Evolutionary conservation across 2,888 invertebrate genomes (phyloP).

Genomic region (Drosophila ustulata): DNA sequence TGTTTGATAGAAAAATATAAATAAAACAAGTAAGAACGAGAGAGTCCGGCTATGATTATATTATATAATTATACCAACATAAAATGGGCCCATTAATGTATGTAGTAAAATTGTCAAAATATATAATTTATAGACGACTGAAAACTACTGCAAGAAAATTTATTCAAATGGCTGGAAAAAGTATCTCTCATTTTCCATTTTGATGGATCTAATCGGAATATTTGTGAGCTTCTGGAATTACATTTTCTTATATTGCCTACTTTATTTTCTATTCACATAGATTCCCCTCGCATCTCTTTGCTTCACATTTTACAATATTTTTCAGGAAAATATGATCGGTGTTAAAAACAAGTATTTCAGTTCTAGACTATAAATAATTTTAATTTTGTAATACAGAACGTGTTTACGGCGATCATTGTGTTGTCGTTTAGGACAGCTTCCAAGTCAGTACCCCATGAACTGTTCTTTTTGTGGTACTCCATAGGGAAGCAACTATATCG

Average conservation of each 20-base stretch:
- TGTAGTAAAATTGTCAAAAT: slow-evolving; percentile 1
- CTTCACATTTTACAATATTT: slow-evolving; percentile 30
- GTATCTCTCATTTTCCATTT: slow-evolving; percentile 85
- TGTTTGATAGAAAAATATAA: too few species aligned
- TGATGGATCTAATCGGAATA: background rate
- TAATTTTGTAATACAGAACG: slow-evolving; percentile 86
- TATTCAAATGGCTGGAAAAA: slow-evolving; percentile 84
- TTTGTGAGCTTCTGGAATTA: slow-evolving; percentile 8
- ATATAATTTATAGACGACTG: background rate
- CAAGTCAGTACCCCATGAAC: background rate
- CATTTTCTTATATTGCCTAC: background rate
- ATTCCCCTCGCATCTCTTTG: slow-evolving; percentile 64
- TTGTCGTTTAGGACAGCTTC: slow-evolving; percentile 89
- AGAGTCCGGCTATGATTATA: too few species aligned
- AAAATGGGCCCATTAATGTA: background rate
- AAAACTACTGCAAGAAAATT: slow-evolving; percentile 81
- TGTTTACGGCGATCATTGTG: slow-evolving; percentile 92
- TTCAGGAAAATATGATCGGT: background rate
- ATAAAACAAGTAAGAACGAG: too few species aligned
- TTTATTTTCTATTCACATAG: slow-evolving; percentile 39
- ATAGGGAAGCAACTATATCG: slow-evolving; percentile 34
- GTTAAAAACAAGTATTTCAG: background rate
- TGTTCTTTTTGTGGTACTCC: slow-evolving; percentile 28
- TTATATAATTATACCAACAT: background rate
- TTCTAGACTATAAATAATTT: too few species aligned